A percentile compares a stretch with the other conserved stretches of the same genome.
phyloP scores from a whole-genome alignment of 2,113 vertebrate species.

The Pseudopipra pipra region DNA sequence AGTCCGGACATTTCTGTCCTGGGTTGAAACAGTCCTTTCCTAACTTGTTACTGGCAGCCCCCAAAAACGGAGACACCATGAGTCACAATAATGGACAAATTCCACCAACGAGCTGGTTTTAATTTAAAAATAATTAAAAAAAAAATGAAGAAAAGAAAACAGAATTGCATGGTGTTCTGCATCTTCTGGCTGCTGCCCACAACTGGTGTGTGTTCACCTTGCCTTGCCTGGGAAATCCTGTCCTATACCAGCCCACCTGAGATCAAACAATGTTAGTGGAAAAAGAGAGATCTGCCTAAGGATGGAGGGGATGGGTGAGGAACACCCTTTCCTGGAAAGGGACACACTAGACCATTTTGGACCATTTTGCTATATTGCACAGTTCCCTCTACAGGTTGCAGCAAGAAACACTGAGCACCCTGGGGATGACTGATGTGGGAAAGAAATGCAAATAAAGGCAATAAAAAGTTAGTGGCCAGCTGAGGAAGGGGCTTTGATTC shows the following conservation, averaged over 20 bases:
- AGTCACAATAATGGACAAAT: not conserved
- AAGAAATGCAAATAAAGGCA: conserved; percentile 26
- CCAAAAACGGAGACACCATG: not conserved
- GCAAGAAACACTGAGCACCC: not conserved
- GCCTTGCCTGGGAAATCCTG: not conserved
- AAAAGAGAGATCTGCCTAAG: not conserved
- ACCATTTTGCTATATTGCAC: not conserved
- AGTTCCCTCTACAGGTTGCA: conserved; percentile 42
- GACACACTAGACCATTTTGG: not conserved
- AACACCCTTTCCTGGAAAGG: not conserved
- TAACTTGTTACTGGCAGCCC: not conserved
- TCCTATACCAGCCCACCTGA: not conserved
- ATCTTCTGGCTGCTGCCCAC: not conserved
- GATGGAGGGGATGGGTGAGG: not conserved
- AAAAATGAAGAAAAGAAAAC: accelerated
- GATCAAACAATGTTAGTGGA: not conserved
- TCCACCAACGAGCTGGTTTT: not conserved
- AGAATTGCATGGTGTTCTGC: not conserved
- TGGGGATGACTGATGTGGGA: not conserved
- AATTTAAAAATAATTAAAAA: not conserved
- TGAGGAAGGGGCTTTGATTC: conserved; percentile 4
- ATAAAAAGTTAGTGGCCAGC: not conserved
- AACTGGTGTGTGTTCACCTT: accelerated
- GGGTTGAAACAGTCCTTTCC: not conserved
- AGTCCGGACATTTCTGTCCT: not conserved